Evolutionary conservation across 2,797 vertebrate genomes (phyloP).

Genomic region (Xyrichtys novacula): DNA sequence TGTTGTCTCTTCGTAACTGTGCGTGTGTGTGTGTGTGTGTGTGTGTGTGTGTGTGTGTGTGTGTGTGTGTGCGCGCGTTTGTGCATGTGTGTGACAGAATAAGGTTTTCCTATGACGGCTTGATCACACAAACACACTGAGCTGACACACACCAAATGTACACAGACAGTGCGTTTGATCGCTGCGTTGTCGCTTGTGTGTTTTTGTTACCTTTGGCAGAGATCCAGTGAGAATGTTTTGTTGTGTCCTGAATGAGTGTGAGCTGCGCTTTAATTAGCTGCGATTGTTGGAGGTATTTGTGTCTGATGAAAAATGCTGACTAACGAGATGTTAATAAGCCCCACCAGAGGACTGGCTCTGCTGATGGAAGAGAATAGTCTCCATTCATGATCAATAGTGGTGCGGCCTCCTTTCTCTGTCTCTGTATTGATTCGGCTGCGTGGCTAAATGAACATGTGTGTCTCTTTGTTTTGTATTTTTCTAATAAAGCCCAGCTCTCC

Average conservation of each 20-base stretch:
- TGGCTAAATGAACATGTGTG: conserved; percentile 56
- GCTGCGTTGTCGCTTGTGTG: neutral
- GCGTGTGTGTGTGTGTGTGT: conserved; percentile 7
- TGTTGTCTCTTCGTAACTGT: conserved; percentile 23
- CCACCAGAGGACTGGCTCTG: neutral
- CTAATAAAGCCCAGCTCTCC: conserved; percentile 15
- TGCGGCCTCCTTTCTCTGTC: conserved; percentile 32
- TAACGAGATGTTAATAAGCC: conserved; percentile 54
- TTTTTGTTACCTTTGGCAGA: conserved; percentile 26
- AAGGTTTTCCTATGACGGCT: conserved; percentile 41
- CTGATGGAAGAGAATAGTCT: conserved; percentile 21
- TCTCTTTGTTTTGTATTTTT: conserved; percentile 44
- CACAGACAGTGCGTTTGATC: conserved; percentile 29
- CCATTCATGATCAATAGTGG: conserved; percentile 49
- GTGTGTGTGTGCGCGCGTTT: conserved; percentile 7
- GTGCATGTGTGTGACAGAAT: conserved; percentile 57
- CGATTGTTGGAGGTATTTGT: conserved; percentile 23
- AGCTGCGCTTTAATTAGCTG: conserved; percentile 29
- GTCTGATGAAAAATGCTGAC: conserved; percentile 59
- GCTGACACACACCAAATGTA: conserved; percentile 2
- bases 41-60: conserved; percentile 6
- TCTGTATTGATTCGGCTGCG: conserved; percentile 56
- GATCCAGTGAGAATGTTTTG: neutral
- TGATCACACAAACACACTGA: conserved; percentile 54
- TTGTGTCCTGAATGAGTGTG: conserved; percentile 13